Conservation (phyloP, 64 coral and sea anemone genomes). For the Exaiptasia diaphana region DNA sequence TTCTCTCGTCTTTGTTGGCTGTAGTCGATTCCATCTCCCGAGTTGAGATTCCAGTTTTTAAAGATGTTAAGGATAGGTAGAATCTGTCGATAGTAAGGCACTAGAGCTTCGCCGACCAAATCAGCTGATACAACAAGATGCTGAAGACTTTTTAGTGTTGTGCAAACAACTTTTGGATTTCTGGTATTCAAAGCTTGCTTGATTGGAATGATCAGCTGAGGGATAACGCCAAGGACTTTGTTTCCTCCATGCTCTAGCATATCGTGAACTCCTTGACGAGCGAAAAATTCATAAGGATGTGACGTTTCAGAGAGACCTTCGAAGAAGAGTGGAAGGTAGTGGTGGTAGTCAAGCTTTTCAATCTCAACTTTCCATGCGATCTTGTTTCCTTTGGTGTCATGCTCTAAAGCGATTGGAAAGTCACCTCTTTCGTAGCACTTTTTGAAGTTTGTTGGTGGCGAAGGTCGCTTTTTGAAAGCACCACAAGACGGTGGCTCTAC, state of each 20-base stretch:
- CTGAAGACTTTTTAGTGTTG: constrained; percentile 83
- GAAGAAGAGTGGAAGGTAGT: constrained; percentile 94
- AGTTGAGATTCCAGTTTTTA: constrained; percentile 96
- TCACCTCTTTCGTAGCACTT: constrained; percentile 97
- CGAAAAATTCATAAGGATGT: constrained; percentile 97
- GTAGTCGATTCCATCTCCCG: constrained; percentile 97
- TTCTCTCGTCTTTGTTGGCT: constrained; percentile 98
- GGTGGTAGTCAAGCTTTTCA: constrained; percentile 97
- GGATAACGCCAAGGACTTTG: constrained; percentile 90
- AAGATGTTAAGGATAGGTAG: constrained; percentile 97
- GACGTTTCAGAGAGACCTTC: constrained; percentile 92
- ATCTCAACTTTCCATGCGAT: constrained; percentile 99
- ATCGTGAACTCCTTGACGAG: constrained; percentile 97
- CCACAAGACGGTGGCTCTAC: constrained; percentile 49
- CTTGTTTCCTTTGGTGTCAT: constrained; percentile 98
- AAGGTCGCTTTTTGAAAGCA: constrained; percentile 89
- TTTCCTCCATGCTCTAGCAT: constrained; percentile 95
- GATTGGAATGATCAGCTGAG: constrained; percentile 92
- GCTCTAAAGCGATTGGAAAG: constrained; percentile 96
- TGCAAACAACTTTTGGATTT: constrained; percentile 90
- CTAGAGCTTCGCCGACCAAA: constrained; percentile 87
- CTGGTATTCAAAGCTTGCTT: constrained; percentile 91
- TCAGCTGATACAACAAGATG: constrained; percentile 86
- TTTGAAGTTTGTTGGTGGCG: constrained; percentile 80
- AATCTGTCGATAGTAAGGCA: constrained; percentile 97